Percentiles rank a stretch among this genome's conserved stretches.
phyloP scores from a whole-genome alignment of 1,140 invertebrate species.

The Atta texana region DNA sequence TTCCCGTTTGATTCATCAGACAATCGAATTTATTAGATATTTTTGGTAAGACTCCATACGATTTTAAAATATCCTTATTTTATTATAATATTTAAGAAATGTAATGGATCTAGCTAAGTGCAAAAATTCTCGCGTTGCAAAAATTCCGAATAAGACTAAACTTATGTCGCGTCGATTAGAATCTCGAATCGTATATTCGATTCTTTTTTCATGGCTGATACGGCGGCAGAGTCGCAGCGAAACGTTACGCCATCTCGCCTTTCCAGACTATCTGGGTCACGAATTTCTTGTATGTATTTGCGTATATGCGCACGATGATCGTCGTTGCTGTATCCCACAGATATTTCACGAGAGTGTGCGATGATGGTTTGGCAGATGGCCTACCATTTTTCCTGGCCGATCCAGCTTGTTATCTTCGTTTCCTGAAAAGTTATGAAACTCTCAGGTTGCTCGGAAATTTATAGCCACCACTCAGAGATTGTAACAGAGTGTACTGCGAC shows the following conservation, averaged over 20 bases:
- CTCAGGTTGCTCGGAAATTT: slow-evolving; percentile 47
- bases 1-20: background rate
- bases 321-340: slow-evolving; percentile 12
- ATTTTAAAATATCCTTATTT: background rate
- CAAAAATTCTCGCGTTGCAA: background rate
- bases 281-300: slow-evolving; percentile 59
- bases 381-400: slow-evolving; percentile 46
- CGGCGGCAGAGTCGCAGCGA: background rate
- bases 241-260: slow-evolving; percentile 33
- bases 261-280: slow-evolving; percentile 57
- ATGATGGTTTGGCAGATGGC: slow-evolving; percentile 47
- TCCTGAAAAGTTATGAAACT: slow-evolving; percentile 31
- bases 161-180: background rate
- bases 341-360: slow-evolving; percentile 49
- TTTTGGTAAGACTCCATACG: background rate
- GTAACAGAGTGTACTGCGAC: slow-evolving; percentile 21
- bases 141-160: background rate
- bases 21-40: background rate
- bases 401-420: slow-evolving; percentile 58
- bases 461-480: slow-evolving; percentile 28
- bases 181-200: background rate
- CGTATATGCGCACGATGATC: slow-evolving; percentile 3
- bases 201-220: slow-evolving; percentile 32
- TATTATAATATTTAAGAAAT: background rate
- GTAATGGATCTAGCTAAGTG: background rate